Evolutionary conservation across 2,797 vertebrate species (phyloP).

Genomic region (Heliangelus exortis): DNA sequence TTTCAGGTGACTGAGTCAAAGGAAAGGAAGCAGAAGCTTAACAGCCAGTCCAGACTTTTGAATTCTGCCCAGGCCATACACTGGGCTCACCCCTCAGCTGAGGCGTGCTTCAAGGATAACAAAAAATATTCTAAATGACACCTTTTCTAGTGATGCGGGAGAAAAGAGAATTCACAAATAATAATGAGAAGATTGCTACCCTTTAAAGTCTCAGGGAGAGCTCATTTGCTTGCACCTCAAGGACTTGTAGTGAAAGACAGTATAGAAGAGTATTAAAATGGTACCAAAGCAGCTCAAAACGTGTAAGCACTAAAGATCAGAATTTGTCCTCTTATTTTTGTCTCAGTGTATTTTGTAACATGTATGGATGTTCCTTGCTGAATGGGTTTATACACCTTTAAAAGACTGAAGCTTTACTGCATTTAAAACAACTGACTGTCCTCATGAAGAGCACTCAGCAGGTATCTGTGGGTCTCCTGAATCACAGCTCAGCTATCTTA

Average conservation of each 20-base stretch:
- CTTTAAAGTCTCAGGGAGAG: not conserved
- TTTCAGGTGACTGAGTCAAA: not conserved
- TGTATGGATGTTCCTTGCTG: not conserved
- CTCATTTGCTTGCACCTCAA: not conserved
- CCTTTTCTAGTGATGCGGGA: not conserved
- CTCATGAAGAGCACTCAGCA: not conserved
- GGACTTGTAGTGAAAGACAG: not conserved
- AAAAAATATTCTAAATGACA: not conserved
- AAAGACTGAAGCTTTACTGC: not conserved
- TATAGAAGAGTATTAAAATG: not conserved
- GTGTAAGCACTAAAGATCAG: not conserved
- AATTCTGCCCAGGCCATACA: not conserved
- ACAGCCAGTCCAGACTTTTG: not conserved
- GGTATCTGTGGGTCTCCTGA: not conserved
- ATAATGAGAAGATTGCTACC: not conserved
- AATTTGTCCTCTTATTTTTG: not conserved
- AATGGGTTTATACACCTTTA: not conserved
- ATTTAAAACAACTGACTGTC: slow-evolving; percentile 20
- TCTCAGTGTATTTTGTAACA: not conserved
- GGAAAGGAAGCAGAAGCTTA: not conserved
- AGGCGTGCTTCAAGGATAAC: not conserved
- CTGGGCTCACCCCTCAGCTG: not conserved
- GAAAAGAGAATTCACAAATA: slow-evolving; percentile 36
- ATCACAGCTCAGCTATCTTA: not conserved
- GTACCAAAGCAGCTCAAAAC: not conserved